Percentiles rank a stretch among this genome's conserved stretches.
These are phyloP conservation scores for Chelonus insularis DNA, from an alignment of 1,140 invertebrate genomes.

Conservation along the genomic window DNA sequence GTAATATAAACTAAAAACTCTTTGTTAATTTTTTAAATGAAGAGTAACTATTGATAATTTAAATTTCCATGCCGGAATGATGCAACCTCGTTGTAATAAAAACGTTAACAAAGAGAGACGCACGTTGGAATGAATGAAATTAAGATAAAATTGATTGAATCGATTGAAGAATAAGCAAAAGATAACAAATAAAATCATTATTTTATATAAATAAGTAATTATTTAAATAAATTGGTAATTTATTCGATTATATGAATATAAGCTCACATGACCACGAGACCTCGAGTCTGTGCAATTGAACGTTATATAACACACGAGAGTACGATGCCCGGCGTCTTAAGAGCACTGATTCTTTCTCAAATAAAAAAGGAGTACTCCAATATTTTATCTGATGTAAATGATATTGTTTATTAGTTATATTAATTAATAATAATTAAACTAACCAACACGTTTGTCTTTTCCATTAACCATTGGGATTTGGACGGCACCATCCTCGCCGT, in stretches of 20 bases:
- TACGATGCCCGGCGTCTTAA: constrained; percentile 13
- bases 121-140: too few species aligned
- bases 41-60: background rate
- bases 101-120: too few species aligned
- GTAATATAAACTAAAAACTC: too few species aligned
- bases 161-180: background rate
- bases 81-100: background rate
- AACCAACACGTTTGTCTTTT: constrained; percentile 35
- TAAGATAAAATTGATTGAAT: too few species aligned
- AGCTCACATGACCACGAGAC: constrained; percentile 29
- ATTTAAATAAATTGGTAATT: background rate
- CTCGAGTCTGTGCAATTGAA: constrained; percentile 19
- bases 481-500: constrained; percentile 46
- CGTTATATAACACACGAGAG: constrained; percentile 25
- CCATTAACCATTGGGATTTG: constrained; percentile 50
- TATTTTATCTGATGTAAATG: background rate
- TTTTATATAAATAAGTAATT: too few species aligned
- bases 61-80: background rate
- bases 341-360: background rate
- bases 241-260: background rate
- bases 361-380: background rate
- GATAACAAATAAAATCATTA: background rate
- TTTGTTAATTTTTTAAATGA: background rate
- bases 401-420: background rate
- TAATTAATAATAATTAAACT: constrained; percentile 35